Conservation (phyloP, 2,113 vertebrate species). For the Astatoreochromis straeleni region DNA sequence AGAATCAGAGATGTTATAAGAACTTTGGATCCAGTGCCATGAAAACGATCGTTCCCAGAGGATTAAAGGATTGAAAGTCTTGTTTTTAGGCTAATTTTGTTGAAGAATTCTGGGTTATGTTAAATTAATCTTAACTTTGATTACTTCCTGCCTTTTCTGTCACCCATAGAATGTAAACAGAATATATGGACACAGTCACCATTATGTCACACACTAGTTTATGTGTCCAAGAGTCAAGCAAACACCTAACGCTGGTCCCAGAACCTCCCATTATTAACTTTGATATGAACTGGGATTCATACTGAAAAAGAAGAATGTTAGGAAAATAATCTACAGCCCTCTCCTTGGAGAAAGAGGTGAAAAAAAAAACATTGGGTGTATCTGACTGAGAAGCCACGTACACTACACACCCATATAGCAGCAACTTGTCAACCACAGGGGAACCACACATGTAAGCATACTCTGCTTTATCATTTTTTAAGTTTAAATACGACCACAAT, state of each 20-base stretch:
- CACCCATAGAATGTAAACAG: background rate
- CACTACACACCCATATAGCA: background rate
- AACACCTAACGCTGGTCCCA: background rate
- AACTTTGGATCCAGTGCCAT: background rate
- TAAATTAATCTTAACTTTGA: background rate
- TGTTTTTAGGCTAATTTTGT: background rate
- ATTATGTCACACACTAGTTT: background rate
- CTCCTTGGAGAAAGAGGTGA: background rate
- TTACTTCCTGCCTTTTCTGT: background rate
- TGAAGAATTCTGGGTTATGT: background rate
- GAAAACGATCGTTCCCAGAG: background rate
- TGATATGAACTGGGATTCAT: background rate
- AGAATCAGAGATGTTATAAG: background rate
- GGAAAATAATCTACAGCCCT: background rate
- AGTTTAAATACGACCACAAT: background rate
- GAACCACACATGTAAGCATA: background rate
- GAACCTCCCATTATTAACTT: background rate
- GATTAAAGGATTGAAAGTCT: background rate
- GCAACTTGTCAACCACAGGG: background rate
- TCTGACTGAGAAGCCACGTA: background rate
- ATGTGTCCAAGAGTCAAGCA: background rate
- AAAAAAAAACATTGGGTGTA: background rate
- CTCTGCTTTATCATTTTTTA: background rate
- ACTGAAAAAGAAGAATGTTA: background rate
- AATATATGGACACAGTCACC: background rate